These are phyloP conservation scores for Chlorospingus flavigularis DNA, from an alignment of 2,797 vertebrate species.

Conservation along the genomic window DNA sequence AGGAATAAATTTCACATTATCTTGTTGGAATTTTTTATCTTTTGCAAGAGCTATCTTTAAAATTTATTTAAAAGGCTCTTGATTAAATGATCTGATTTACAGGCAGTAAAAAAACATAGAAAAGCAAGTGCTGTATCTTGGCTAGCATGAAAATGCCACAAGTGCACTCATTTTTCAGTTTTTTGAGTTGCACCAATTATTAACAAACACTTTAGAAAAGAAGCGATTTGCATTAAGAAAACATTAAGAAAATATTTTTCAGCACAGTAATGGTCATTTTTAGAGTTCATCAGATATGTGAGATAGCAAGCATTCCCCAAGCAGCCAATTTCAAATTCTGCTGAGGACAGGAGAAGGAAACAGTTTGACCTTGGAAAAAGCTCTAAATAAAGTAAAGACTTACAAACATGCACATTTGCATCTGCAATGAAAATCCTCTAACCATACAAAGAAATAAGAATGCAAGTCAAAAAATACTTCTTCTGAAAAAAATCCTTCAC, in stretches of 20 bases:
- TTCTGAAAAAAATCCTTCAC: background rate
- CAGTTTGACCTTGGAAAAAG: background rate
- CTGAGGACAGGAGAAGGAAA: background rate
- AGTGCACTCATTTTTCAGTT: background rate
- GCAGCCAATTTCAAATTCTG: background rate
- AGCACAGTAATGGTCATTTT: background rate
- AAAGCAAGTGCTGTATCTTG: background rate
- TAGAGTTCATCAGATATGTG: background rate
- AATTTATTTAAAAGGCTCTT: background rate
- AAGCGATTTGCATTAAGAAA: background rate
- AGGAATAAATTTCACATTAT: background rate
- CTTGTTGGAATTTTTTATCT: background rate
- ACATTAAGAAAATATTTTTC: background rate
- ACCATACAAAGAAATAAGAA: background rate
- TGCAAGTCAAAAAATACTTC: background rate
- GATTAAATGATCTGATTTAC: background rate
- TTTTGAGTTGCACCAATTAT: background rate
- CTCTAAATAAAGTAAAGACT: background rate
- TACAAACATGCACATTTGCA: background rate
- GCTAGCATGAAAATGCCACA: background rate
- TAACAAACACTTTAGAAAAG: background rate
- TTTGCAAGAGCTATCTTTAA: conserved; percentile 13
- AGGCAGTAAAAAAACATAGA: background rate
- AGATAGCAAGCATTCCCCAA: background rate
- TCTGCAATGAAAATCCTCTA: background rate